Percentiles rank a stretch among this genome's conserved stretches.
These are phyloP conservation scores for Hydrochoerus hydrochaeris DNA, from an alignment of 2,113 vertebrate species.

Conservation along the genomic window DNA sequence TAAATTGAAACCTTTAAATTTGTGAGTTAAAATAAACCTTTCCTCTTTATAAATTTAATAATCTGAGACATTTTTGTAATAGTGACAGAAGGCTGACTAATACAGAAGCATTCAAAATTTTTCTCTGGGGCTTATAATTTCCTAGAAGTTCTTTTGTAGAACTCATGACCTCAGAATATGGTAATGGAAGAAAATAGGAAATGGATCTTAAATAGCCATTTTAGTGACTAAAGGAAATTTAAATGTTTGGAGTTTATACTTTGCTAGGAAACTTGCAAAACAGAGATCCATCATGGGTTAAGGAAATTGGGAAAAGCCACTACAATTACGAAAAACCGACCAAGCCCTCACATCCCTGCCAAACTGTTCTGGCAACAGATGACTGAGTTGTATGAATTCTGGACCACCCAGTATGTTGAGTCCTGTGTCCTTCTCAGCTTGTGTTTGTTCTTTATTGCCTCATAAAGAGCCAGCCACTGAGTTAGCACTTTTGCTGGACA, in stretches of 20 bases:
- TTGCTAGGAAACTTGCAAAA: neutral
- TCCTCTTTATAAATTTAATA: neutral
- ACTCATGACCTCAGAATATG: neutral
- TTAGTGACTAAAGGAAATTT: neutral
- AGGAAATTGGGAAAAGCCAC: neutral
- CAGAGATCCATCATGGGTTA: neutral
- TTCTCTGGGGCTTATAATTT: neutral
- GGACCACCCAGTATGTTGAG: neutral
- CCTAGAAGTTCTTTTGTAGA: neutral
- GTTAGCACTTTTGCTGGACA: neutral
- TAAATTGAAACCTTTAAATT: neutral
- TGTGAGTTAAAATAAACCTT: neutral
- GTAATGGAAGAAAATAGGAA: neutral
- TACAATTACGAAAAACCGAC: neutral
- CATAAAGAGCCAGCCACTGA: neutral
- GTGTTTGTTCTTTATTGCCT: constrained; percentile 2
- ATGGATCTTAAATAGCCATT: neutral
- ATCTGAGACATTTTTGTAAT: neutral
- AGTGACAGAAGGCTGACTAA: neutral
- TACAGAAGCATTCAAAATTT: neutral
- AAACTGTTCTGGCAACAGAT: neutral
- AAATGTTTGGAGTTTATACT: neutral
- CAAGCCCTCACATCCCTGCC: too few relatives aligned
- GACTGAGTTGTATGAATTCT: neutral
- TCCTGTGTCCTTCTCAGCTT: neutral